Conservation (phyloP, 1,140 invertebrate species). For the Ostrea edulis region DNA sequence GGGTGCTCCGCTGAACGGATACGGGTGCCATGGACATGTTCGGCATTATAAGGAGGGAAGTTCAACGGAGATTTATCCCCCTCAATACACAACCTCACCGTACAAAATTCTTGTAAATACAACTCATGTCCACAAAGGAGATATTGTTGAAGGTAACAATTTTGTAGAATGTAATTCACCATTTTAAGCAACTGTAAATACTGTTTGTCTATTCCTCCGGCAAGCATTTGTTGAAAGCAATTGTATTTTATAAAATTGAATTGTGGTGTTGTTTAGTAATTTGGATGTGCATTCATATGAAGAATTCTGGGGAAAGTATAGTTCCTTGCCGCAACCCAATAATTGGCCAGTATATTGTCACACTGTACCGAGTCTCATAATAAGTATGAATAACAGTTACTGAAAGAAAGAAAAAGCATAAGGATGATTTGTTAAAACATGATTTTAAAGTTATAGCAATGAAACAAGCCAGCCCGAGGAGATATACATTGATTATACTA, state of each 20-base stretch:
- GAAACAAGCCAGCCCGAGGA: neutral
- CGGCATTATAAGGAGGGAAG: conserved; percentile 9
- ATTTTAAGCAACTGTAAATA: too few relatives aligned
- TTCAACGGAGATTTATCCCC: conserved; percentile 13
- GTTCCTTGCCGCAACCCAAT: neutral
- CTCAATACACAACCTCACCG: conserved; percentile 37
- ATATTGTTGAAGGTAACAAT: conserved; percentile 53
- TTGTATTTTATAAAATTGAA: too few relatives aligned
- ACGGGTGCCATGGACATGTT: conserved; percentile 39
- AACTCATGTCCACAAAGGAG: conserved; percentile 52
- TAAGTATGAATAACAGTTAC: too few relatives aligned
- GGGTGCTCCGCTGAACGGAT: conserved; percentile 38
- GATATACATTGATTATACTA: neutral
- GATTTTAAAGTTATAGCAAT: neutral
- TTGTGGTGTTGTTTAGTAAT: too few relatives aligned
- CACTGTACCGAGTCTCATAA: neutral
- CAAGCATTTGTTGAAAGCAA: too few relatives aligned
- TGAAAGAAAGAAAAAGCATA: neutral
- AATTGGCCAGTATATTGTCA: neutral
- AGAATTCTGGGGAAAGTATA: neutral
- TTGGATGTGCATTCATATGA: neutral
- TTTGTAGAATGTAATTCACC: neutral
- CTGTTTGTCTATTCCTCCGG: too few relatives aligned
- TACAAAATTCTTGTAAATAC: conserved; percentile 52
- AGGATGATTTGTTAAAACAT: neutral